Conservation (phyloP, 2,113 vertebrate species). For the Edolisoma coerulescens region DNA sequence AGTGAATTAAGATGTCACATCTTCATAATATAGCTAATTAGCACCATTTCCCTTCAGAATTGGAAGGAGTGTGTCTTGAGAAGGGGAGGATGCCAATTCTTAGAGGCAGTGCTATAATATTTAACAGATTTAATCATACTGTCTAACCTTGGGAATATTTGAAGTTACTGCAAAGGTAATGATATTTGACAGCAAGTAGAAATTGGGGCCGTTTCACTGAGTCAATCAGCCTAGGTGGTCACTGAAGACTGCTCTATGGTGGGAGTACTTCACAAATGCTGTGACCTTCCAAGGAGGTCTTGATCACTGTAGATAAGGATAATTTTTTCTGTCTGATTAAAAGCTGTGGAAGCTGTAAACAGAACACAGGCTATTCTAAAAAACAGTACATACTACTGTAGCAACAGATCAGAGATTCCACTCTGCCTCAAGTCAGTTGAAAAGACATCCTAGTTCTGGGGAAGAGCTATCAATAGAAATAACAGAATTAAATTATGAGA, state of each 20-base stretch:
- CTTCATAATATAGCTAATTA: constrained; percentile 15
- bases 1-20: not conserved
- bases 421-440: not conserved
- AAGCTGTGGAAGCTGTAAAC: not conserved
- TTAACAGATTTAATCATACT: not conserved
- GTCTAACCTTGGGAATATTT: not conserved
- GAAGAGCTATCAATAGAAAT: not conserved
- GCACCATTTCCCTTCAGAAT: not conserved
- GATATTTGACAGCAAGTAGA: not conserved
- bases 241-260: not conserved
- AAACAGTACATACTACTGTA: not conserved
- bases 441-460: not conserved
- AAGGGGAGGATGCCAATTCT: not conserved
- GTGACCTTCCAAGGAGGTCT: not conserved
- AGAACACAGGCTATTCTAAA: not conserved
- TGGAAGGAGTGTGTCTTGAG: not conserved
- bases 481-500: not conserved
- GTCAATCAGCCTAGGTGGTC: not conserved
- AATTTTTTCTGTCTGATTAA: not conserved
- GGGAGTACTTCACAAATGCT: not conserved
- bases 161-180: not conserved
- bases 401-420: not conserved
- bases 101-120: not conserved
- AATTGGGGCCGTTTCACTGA: not conserved
- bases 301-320: not conserved